Evolutionary conservation across 2,113 vertebrate genomes (phyloP), one percentile per base, ranked within the genome.

Genomic region (Hoplias malabaricus): DNA sequence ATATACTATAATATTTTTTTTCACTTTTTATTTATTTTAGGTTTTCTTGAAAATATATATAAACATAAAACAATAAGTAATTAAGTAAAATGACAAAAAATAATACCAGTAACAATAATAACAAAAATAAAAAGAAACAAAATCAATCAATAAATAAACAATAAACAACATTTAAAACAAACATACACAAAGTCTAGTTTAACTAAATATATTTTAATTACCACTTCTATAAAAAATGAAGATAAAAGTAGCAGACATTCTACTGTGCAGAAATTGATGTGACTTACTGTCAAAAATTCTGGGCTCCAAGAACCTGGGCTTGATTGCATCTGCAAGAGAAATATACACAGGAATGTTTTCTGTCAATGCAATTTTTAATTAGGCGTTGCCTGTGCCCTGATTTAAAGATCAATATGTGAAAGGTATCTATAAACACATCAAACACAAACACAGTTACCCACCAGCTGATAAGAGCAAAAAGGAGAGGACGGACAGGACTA

Each of bases 211-310:
- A n/a, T n/a, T n/a, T n/a, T n/a, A n/a, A n/a, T n/a, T n/a, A n/a
- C n/a, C n/a, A n/a, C n/a, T n/a, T n/a, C n/a, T n/a, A n/a, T n/a
- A n/a, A n/a, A n/a, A n/a, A n/a, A 54, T 27, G 2, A 29, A 63
- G n/a, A n/a, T 36, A 19, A 63, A 36, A 21, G 19, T 33, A 16
- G 27, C 16, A 5, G 56, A 25, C n/a, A 29, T 1, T 31, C 31
- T 33, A 19, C 19, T n/a, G 23, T 33, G 12, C 27, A 74, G 7
- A 25, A 48, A 65, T 3, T n/a, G 9, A 38, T 40, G 11, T 23
- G 27, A 73, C 90, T 88, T 83, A 93, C 92, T 91, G 82, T 91
- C 92, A 65, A 82, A 93, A 62, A 93, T 93, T 76, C 91, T 89
- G 5, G 92, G 92, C 77, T 93, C 91, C 56, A 77, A 86, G 33